Evolutionary conservation across 2,113 vertebrate species (phyloP).

Genomic region (Campylorhamphus procurvoides): DNA sequence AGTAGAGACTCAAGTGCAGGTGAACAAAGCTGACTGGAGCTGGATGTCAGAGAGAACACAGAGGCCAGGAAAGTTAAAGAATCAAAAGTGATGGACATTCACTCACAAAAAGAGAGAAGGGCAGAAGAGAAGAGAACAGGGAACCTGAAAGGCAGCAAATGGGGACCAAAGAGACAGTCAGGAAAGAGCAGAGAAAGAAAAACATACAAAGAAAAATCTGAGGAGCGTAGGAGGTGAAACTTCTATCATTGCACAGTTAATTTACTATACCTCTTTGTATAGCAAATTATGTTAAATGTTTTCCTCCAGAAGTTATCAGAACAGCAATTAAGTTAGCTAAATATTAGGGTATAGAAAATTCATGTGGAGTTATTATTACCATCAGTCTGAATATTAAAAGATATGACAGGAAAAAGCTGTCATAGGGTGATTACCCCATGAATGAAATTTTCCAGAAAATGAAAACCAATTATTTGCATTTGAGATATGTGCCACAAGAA

Average conservation of each 20-base stretch:
- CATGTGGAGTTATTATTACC: background rate
- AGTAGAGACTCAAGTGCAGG: background rate
- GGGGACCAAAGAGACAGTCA: background rate
- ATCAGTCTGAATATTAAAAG: background rate
- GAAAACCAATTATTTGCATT: background rate
- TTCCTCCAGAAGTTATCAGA: background rate
- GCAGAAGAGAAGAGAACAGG: background rate
- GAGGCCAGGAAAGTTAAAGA: background rate
- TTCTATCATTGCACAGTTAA: background rate
- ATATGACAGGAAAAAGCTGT: background rate
- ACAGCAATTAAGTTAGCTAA: background rate
- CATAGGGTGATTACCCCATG: rapidly evolving
- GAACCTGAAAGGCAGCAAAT: background rate
- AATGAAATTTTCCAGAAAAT: background rate
- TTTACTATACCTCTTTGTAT: background rate
- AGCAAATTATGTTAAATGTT: background rate
- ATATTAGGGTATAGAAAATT: background rate
- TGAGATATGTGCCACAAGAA: background rate
- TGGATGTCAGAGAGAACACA: background rate
- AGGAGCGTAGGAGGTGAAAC: background rate
- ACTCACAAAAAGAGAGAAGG: background rate
- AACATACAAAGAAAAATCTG: background rate
- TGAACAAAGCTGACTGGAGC: background rate
- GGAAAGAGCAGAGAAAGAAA: background rate
- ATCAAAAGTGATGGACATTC: background rate